Evolutionary conservation across 1,140 invertebrate genomes (phyloP), one percentile per base, ranked within the genome.

Genomic region (Atta colombica): DNA sequence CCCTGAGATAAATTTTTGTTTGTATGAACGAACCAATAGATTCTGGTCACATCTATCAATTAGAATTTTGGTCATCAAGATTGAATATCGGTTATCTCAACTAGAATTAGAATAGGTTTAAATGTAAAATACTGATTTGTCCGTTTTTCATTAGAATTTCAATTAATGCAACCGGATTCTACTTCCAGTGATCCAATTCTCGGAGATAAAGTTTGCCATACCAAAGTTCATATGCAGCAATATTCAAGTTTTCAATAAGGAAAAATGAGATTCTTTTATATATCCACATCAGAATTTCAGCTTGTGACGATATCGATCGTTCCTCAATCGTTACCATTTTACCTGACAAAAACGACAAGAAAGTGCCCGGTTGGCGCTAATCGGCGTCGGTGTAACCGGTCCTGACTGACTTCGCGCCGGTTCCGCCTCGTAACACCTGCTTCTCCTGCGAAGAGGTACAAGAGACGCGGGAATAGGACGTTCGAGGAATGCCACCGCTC

Each of bases 301-400:
- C 49, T 58, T 21, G 61, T 49, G 53, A 80, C 3, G 66, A n/a
- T 45, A 45, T 16, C 55, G 68, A 18, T 84, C 69, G n/a, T 39
- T 55, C 8, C 14, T 18, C 35, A 39, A 53, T 80, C 3, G 39
- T 58, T 71, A 28, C 58, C 66, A 39, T 75, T 49, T 35, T 35
- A 75, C 55, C 45, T 39, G 77, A 81, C n/a, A 31, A 6, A 55
- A 45, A 53, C 61, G 63, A 51, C 21, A 14, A 80, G 63, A 39
- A 68, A n/a, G 77, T 69, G 39, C 21, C 31, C 77, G 65, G 77
- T 80, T 2, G 53, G 77, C 61, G 63, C 49, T 68, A 66, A 80
- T 65, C 77, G 65, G 69, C 69, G 28, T 63, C 25, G 68, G 80
- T 60, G 80, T 63, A 84, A 84, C 80, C 80, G 68, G 69, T 84